These are phyloP conservation scores for Hypomecis punctinalis DNA, from an alignment of 2,888 invertebrate genomes.

Conservation along the genomic window DNA sequence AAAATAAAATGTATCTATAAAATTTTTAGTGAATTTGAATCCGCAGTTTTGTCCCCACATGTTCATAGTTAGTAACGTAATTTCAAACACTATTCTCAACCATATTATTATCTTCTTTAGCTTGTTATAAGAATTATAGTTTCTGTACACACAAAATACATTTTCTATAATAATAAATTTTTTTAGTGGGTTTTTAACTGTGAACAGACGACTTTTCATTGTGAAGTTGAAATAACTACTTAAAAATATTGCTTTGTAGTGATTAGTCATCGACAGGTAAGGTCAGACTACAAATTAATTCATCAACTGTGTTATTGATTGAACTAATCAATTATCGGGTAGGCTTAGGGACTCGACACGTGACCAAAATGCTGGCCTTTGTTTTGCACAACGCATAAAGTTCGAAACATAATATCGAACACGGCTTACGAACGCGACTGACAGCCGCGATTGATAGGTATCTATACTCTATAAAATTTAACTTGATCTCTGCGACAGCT, in stretches of 20 bases:
- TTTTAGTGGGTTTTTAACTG: neutral
- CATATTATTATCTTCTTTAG: neutral
- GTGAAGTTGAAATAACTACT: neutral
- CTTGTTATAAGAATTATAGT: slow-evolving; percentile 1
- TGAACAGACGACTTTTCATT: neutral
- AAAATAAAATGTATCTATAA: neutral
- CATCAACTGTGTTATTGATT: too few species aligned
- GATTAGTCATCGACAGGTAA: neutral
- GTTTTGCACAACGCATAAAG: too few species aligned
- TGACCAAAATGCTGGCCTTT: too few species aligned
- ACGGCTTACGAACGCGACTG: too few species aligned
- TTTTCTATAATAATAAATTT: slow-evolving; percentile 7
- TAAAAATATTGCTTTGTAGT: neutral
- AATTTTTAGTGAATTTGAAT: neutral
- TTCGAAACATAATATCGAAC: too few species aligned
- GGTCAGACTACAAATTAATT: too few species aligned
- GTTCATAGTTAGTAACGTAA: neutral
- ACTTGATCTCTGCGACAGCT: too few species aligned
- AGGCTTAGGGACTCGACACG: too few species aligned
- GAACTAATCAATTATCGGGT: too few species aligned
- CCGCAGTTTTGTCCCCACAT: neutral
- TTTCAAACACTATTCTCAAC: slow-evolving; percentile 4
- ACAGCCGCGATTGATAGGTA: too few species aligned
- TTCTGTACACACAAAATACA: slow-evolving; percentile 13
- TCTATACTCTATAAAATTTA: too few species aligned